Evolutionary conservation across 2,797 vertebrate species (phyloP), one percentile per base, ranked within the genome.

Genomic region (Neoniphon sammara): DNA sequence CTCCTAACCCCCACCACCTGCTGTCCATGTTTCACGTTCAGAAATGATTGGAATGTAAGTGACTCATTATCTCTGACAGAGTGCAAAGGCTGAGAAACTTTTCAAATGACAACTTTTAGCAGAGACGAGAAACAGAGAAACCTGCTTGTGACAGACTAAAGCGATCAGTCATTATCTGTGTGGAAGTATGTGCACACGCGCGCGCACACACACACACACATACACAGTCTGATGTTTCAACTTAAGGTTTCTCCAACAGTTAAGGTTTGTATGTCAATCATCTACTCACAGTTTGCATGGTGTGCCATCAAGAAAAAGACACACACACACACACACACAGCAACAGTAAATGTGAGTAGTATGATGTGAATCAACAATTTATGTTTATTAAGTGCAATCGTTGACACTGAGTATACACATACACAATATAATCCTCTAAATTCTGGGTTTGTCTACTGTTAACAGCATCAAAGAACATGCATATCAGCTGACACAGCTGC

Each of bases 31-130:
- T 82, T 74, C 62, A 53, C 59, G 0, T 81, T 83, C 83, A 70
- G 71, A 67, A 79, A 77, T 65, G 66, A 84, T 80, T 77, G 77
- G 87, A 91, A 92, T 91, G 85, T 81, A 93, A 92, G 90, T 88
- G 66, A 81, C 69, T 92, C 88, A 89, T 93, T 93, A 92, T 90
- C 88, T 86, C 73, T 67, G 70, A 85, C 70, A 55, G 64, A 81
- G 84, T 78, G 81, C 77, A 86, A 87, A 88, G 76, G 79, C 77
- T 85, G 64, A 36, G 55, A 84, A 87, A 88, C 67, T 86, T 89
- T 78, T 84, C 66, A 80, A 75, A 83, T 54, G 72, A 74, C n/a
- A 83, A 86, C 73, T 85, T 80, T 59, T 65, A 9, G 14, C 14
- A 54, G 59, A 36, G 54, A 10, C 27, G 47, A 78, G 74, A 77